A percentile compares a stretch with the other conserved stretches of the same genome.
These are phyloP conservation scores for Coluber constrictor DNA, from an alignment of 2,797 vertebrate genomes.

Conservation along the genomic window DNA sequence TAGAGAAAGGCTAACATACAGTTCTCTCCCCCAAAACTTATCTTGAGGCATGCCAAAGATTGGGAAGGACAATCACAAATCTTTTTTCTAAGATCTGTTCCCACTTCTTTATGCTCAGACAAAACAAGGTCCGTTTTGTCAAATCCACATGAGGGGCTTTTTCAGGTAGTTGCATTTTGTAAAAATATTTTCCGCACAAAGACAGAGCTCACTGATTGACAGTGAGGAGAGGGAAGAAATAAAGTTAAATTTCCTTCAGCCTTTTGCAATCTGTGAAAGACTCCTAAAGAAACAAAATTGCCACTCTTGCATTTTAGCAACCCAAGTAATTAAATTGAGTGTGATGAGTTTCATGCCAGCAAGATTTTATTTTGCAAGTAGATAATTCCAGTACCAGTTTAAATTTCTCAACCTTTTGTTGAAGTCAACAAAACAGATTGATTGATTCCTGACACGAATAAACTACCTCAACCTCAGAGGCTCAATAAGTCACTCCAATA, in stretches of 20 bases:
- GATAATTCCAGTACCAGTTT: slow-evolving; percentile 7
- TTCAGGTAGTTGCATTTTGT: slow-evolving; percentile 22
- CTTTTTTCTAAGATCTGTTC: too few relatives aligned
- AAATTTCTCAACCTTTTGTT: not conserved
- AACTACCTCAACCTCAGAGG: not conserved
- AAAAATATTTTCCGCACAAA: not conserved
- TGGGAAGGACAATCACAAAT: not conserved
- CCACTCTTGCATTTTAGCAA: slow-evolving; percentile 25
- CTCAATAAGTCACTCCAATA: not conserved
- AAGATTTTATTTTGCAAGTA: slow-evolving; percentile 14
- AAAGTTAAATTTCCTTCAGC: not conserved
- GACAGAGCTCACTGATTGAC: not conserved
- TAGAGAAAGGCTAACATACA: not conserved
- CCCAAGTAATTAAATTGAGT: slow-evolving; percentile 49
- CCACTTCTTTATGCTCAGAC: not conserved
- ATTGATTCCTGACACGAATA: not conserved
- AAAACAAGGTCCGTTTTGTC: not conserved
- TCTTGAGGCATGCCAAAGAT: not conserved
- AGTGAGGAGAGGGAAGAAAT: not conserved
- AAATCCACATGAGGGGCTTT: not conserved
- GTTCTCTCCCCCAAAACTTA: not conserved
- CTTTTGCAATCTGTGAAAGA: not conserved
- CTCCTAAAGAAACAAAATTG: not conserved
- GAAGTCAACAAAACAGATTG: slow-evolving; percentile 17
- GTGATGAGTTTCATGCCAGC: not conserved